phyloP scores from a whole-genome alignment of 92 coral and sea anemone species.

The Palythoa heliodiscus region DNA sequence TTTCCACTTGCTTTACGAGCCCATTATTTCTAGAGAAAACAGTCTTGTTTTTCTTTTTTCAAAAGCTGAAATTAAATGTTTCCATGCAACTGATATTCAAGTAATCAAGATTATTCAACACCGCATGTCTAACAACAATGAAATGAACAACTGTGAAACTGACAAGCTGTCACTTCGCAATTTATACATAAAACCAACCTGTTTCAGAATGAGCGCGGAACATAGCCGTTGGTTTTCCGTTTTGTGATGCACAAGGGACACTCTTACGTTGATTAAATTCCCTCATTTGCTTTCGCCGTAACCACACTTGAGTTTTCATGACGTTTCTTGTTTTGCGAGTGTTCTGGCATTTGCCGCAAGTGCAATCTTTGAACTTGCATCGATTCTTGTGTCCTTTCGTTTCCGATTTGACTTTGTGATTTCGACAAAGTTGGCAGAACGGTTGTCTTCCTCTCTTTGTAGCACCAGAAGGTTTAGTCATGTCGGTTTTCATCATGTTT shows the following conservation, averaged over 20 bases:
- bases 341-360: constrained; percentile 64
- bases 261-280: constrained; percentile 28
- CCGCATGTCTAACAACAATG: not conserved
- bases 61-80: too few species aligned
- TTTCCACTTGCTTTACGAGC: too few species aligned
- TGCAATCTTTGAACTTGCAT: constrained; percentile 67
- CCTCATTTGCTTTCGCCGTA: constrained; percentile 82
- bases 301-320: constrained; percentile 80
- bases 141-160: not conserved
- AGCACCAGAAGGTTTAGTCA: not conserved
- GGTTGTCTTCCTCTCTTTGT: constrained; percentile 52
- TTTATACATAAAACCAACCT: not conserved
- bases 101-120: too few species aligned
- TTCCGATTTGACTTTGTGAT: constrained; percentile 69
- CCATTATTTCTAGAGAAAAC: too few species aligned
- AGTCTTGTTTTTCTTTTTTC: too few species aligned
- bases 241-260: not conserved
- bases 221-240: not conserved
- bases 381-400: constrained; percentile 69
- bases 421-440: constrained; percentile 73
- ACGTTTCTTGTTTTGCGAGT: constrained; percentile 69
- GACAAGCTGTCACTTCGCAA: not conserved
- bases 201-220: not conserved
- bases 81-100: too few species aligned
- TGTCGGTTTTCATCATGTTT: not conserved